These are phyloP conservation scores for Charadrius vociferus DNA, from an alignment of 2,113 vertebrate genomes.

Conservation along the genomic window DNA sequence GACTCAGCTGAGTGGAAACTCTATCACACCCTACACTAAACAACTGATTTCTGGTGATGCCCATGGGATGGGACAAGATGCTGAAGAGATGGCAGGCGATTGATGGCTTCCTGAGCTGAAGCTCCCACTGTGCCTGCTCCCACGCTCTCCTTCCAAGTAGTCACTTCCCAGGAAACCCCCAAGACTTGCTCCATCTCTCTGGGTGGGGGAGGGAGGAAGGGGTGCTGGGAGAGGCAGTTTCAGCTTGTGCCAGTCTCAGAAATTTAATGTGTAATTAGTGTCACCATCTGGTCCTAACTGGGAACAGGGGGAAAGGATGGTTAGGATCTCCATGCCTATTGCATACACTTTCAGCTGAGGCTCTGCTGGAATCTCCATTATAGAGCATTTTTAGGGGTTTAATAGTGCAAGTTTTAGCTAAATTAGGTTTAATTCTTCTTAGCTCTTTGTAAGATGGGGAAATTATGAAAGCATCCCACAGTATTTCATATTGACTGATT, in stretches of 20 bases:
- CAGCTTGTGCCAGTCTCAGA: neutral
- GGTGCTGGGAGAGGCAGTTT: neutral
- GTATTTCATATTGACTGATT: neutral
- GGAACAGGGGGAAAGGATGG: neutral
- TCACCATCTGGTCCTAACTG: neutral
- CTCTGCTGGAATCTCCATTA: neutral
- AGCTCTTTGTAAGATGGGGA: neutral
- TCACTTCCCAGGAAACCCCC: neutral
- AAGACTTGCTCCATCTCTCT: neutral
- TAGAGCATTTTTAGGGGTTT: neutral
- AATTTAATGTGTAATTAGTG: neutral
- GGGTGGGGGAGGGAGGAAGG: neutral
- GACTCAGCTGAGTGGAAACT: neutral
- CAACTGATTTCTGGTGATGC: neutral
- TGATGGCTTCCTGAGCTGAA: neutral
- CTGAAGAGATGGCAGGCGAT: neutral
- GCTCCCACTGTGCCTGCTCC: neutral
- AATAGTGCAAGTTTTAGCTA: neutral
- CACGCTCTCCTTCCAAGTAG: accelerated
- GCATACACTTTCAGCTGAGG: neutral
- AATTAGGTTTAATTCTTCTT: neutral
- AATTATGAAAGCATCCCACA: neutral
- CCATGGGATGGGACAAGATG: neutral
- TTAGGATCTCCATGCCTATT: neutral
- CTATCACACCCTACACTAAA: neutral